A percentile compares a stretch with the other conserved stretches of the same genome.
Evolutionary conservation across 2,797 vertebrate species (phyloP).

Genomic region (Dryobates pubescens): DNA sequence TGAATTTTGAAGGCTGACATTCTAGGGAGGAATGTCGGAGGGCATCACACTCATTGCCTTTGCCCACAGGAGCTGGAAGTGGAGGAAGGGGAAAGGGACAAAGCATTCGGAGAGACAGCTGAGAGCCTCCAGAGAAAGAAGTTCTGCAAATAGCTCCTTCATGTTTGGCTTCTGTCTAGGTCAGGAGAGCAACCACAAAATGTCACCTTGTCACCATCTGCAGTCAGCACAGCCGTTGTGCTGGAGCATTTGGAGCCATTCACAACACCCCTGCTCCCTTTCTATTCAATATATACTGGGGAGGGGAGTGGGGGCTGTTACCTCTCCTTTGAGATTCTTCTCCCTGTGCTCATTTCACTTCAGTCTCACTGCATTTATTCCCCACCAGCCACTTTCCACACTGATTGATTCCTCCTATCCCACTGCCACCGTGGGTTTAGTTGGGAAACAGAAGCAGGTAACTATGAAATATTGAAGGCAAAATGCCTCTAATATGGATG

Average conservation of each 20-base stretch:
- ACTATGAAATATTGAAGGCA: not conserved
- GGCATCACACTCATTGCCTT: conserved; percentile 11
- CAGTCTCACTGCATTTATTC: not conserved
- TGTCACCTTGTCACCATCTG: conserved; percentile 40
- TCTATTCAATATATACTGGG: not conserved
- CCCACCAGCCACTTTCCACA: not conserved
- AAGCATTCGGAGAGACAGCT: conserved; percentile 21
- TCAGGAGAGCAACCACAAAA: conserved; percentile 47
- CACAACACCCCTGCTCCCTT: not conserved
- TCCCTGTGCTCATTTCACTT: not conserved
- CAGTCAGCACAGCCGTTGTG: not conserved
- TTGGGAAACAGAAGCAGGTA: not conserved
- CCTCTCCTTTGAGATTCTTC: not conserved
- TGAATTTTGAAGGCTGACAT: conserved; percentile 44
- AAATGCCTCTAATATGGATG: not conserved
- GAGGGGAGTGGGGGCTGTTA: not conserved
- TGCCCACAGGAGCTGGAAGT: conserved; percentile 39
- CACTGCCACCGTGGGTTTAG: not conserved
- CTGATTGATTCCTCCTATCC: conserved; percentile 9
- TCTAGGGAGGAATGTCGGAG: not conserved
- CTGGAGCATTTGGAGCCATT: not conserved
- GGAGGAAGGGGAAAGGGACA: conserved; percentile 38
- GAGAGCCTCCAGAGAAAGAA: conserved; percentile 40
- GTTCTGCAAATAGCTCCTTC: conserved; percentile 32
- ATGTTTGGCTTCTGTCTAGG: conserved; percentile 41